Evolutionary conservation across 2,888 invertebrate species (phyloP).

Genomic region (Sycophila texana): DNA sequence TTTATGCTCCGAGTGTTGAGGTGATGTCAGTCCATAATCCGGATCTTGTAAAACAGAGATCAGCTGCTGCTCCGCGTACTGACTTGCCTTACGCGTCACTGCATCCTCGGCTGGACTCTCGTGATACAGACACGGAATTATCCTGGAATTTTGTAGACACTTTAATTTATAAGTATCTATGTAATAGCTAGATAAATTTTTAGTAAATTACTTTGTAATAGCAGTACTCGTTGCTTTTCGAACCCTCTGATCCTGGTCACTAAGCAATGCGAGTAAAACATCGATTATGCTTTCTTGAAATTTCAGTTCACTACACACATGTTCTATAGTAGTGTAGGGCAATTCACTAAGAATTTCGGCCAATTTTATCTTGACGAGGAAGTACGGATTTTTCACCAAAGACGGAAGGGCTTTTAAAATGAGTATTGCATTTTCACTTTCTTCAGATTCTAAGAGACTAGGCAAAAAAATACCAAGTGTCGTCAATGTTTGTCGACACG

Average conservation of each 20-base stretch:
- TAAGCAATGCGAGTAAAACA: slow-evolving; percentile 81
- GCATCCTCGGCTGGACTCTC: slow-evolving; percentile 77
- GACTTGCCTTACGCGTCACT: slow-evolving; percentile 77
- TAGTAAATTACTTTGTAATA: slow-evolving; percentile 79
- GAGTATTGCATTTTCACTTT: slow-evolving; percentile 78
- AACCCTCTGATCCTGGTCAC: slow-evolving; percentile 87
- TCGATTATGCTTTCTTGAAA: slow-evolving; percentile 81
- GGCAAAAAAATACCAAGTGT: slow-evolving; percentile 80
- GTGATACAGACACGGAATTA: slow-evolving; percentile 76
- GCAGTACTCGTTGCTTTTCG: slow-evolving; percentile 83
- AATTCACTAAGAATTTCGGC: slow-evolving; percentile 80
- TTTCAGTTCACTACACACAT: slow-evolving; percentile 76
- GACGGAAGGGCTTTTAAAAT: slow-evolving; percentile 81
- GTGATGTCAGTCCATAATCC: slow-evolving; percentile 49
- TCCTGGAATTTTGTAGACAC: slow-evolving; percentile 66
- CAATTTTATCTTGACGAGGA: slow-evolving; percentile 88
- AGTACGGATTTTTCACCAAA: slow-evolving; percentile 86
- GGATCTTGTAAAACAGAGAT: slow-evolving; percentile 50
- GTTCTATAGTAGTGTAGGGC: slow-evolving; percentile 79
- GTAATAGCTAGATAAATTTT: neutral
- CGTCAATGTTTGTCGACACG: slow-evolving; percentile 84
- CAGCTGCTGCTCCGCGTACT: slow-evolving; percentile 72
- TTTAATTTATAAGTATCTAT: neutral
- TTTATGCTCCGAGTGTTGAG: slow-evolving; percentile 60
- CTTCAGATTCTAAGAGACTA: slow-evolving; percentile 80